phyloP scores from a whole-genome alignment of 2,797 vertebrate species.

The Arnoldichthys spilopterus region DNA sequence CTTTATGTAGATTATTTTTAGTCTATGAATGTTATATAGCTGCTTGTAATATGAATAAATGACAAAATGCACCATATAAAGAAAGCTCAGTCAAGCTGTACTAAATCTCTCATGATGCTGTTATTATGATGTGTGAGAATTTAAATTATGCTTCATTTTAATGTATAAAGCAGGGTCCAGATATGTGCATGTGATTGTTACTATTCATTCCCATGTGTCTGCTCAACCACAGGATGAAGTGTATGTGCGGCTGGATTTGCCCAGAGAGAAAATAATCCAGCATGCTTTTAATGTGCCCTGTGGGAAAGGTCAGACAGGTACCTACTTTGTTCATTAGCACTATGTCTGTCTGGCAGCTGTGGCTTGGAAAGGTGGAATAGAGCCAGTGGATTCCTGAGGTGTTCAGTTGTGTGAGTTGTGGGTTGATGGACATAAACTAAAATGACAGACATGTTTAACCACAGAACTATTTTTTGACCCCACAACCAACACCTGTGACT shows the following conservation, averaged over 20 bases:
- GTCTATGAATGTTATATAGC: not conserved
- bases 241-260: conserved; percentile 52
- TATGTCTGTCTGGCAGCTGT: not conserved
- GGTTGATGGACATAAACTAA: conserved; percentile 20
- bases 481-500: not conserved
- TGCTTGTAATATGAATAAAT: not conserved
- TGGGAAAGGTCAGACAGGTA: conserved; percentile 48
- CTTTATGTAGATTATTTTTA: not conserved
- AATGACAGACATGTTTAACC: conserved; percentile 26
- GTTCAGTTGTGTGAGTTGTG: too few relatives aligned
- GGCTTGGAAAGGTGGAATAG: conserved; percentile 21
- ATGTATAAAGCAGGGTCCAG: too few relatives aligned
- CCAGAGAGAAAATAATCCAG: conserved; percentile 46
- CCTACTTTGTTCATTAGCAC: conserved; percentile 15
- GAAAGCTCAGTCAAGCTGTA: not conserved
- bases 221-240: conserved; percentile 56
- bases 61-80: not conserved
- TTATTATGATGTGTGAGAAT: not conserved
- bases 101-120: not conserved
- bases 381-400: conserved; percentile 11
- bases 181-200: not conserved
- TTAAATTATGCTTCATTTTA: not conserved
- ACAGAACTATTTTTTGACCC: conserved; percentile 27
- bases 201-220: not conserved
- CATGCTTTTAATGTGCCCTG: conserved; percentile 32